Evolutionary conservation across 1,140 invertebrate species (phyloP), one percentile per base, ranked within the genome.

Genomic region (Drosophila willistoni): DNA sequence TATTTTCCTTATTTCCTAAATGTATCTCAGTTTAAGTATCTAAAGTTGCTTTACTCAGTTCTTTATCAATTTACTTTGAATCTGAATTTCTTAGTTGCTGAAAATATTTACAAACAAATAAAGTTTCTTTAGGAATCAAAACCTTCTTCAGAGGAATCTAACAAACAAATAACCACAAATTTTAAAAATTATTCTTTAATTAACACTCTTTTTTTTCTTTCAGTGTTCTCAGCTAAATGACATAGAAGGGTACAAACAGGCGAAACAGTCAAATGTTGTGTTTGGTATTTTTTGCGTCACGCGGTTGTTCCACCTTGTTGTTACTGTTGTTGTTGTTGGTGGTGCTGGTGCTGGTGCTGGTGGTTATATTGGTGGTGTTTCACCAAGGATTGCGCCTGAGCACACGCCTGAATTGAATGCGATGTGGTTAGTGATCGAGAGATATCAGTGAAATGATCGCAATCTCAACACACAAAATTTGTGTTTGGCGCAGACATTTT

Each of bases 401-500:
- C 84, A 89, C 84, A 89, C 84, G 84, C 84, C 84, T 89, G 84
- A 89, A 84, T 89, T 89, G 84, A 89, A 84, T 89, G 77, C 85
- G 68, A 89, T 75, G 78, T 75, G 42, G 59, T 54, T 51, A 22
- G 44, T 14, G 44, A 51, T 51, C 44, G 44, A 54, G 64, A 47
- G 76, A 78, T 81, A 87, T 87, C 84, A 82, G 84, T 80, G 85
- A 89, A 89, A 81, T 84, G 84, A 89, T 89, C 85, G 73, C 84
- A 84, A 89, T 89, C 84, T 89, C 77, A 84, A 81, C 84, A 81
- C 84, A 84, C 80, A 89, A 89, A 89, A 81, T 89, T 89, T 89
- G 84, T 89, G 84, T 89, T 89, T 89, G 85, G 84, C 84, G 85
- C 81, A 86, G 83, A 87, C 83, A 83, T 86, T 86, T 89, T 89